These are phyloP conservation scores for Seriola aureovittata DNA, from an alignment of 2,113 vertebrate genomes.

Conservation along the genomic window DNA sequence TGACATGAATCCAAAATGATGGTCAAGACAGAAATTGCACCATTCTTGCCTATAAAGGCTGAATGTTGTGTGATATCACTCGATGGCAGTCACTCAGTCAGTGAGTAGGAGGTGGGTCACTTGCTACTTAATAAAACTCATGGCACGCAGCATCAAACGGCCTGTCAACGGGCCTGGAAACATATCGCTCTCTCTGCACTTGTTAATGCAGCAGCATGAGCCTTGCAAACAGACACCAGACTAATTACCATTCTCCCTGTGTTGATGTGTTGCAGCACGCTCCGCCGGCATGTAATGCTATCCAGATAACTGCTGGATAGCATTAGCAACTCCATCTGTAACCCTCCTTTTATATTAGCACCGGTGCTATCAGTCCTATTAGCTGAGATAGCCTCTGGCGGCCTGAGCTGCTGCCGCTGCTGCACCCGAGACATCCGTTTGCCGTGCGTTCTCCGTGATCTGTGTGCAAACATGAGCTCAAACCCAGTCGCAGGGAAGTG, in stretches of 20 bases:
- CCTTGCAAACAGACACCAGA: conserved; percentile 15
- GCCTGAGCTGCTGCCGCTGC: neutral
- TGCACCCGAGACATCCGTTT: neutral
- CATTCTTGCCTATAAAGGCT: neutral
- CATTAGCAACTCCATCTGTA: conserved; percentile 66
- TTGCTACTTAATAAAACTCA: conserved; percentile 41
- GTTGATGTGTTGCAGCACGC: conserved; percentile 30
- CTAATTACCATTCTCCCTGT: conserved; percentile 50
- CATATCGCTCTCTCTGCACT: conserved; percentile 23
- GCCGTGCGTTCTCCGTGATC: conserved; percentile 30
- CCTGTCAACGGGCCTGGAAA: conserved; percentile 31
- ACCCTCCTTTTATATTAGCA: conserved; percentile 44
- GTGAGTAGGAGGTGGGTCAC: neutral
- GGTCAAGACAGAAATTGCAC: too few species aligned
- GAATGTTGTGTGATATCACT: neutral
- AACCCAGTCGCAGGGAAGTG: conserved; percentile 15
- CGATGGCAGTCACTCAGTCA: conserved; percentile 1
- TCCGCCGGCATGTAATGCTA: neutral
- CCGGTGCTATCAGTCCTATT: conserved; percentile 13
- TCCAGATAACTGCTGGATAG: conserved; percentile 50
- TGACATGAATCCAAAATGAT: too few species aligned
- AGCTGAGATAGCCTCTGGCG: conserved; percentile 16
- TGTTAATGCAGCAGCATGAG: conserved; percentile 35
- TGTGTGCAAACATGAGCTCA: conserved; percentile 37
- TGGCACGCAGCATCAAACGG: conserved; percentile 42